Conservation (phyloP, 2,888 invertebrate species). For the Drosophila rubida region DNA sequence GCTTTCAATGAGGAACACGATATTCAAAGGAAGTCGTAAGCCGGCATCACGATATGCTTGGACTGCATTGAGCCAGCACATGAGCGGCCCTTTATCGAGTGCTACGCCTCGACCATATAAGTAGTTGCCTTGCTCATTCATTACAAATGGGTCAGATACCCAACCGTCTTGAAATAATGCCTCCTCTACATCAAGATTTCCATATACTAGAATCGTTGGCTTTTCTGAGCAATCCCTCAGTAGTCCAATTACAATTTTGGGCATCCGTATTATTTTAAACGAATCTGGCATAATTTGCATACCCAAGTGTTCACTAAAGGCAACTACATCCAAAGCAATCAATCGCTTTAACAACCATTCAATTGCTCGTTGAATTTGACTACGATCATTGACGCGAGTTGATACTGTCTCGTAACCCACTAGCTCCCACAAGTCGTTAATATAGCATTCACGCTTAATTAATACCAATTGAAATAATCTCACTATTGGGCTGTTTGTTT, state of each 20-base stretch:
- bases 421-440: conserved; percentile 54
- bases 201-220: conserved; percentile 52
- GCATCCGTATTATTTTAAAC: conserved; percentile 43
- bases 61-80: conserved; percentile 58
- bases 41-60: conserved; percentile 53
- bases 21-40: conserved; percentile 40
- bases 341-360: conserved; percentile 52
- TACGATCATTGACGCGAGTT: conserved; percentile 11
- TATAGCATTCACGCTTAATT: conserved; percentile 44
- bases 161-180: conserved; percentile 46
- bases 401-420: conserved; percentile 43
- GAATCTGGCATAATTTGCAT: conserved; percentile 42
- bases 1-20: conserved; percentile 53
- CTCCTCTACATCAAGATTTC: conserved; percentile 59
- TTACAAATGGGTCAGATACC: conserved; percentile 50
- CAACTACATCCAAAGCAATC: conserved; percentile 38
- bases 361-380: conserved; percentile 31
- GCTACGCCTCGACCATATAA: conserved; percentile 57
- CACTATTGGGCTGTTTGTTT: conserved; percentile 18
- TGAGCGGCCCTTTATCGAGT: conserved; percentile 50
- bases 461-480: conserved; percentile 42
- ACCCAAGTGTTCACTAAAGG: conserved; percentile 51
- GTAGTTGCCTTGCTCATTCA: conserved; percentile 44
- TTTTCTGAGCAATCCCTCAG: conserved; percentile 14
- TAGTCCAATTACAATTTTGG: conserved; percentile 43